These are phyloP conservation scores for Lytechinus variegatus DNA, from an alignment of 35 echinoderm and acorn worm species.

Conservation along the genomic window DNA sequence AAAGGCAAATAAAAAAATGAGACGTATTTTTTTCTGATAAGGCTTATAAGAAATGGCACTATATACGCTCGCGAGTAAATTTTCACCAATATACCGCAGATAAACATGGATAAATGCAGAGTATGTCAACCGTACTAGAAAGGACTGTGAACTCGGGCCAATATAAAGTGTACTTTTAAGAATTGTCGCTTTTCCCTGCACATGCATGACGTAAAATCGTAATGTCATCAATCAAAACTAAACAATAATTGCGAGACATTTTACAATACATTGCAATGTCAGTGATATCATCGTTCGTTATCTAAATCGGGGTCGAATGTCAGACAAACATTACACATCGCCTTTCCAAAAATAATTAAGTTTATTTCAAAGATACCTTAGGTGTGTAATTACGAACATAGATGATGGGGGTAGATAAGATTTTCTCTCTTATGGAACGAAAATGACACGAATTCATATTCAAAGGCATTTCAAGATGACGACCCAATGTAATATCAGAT, in stretches of 20 bases:
- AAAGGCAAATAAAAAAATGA: not conserved
- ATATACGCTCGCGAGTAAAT: too few species aligned
- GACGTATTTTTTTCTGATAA: not conserved
- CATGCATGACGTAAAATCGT: not conserved
- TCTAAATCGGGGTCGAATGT: constrained; percentile 9
- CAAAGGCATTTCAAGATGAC: not conserved
- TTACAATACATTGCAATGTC: not conserved
- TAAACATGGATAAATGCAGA: too few species aligned
- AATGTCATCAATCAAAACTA: not conserved
- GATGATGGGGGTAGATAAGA: not conserved
- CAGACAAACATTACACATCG: not conserved
- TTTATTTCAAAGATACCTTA: not conserved
- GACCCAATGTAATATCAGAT: not conserved
- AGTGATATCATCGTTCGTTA: not conserved
- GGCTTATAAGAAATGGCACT: not conserved
- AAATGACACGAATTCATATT: not conserved
- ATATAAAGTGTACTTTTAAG: not conserved
- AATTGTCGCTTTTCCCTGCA: not conserved
- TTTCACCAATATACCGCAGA: too few species aligned
- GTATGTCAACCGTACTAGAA: too few species aligned
- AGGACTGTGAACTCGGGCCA: not conserved
- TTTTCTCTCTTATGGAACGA: not conserved
- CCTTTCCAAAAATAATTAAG: not conserved
- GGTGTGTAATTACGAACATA: not conserved
- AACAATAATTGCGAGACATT: not conserved